These are phyloP conservation scores for Poeciliopsis turrubarensis DNA, from an alignment of 2,113 vertebrate genomes.

Conservation along the genomic window DNA sequence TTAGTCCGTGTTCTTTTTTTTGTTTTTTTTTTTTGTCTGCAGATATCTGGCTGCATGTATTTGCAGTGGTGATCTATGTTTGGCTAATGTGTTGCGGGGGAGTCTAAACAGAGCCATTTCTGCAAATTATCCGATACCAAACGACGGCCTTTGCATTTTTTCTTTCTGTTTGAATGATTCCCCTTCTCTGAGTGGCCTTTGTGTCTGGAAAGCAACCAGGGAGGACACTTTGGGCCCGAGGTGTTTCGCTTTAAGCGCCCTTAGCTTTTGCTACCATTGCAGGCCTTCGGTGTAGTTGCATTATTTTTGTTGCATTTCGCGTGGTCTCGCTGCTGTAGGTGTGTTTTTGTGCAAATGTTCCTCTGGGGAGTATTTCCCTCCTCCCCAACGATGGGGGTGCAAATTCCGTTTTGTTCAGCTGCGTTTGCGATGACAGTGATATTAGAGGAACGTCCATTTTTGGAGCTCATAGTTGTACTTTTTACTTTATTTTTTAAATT, in stretches of 20 bases:
- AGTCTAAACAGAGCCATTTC: conserved; percentile 18
- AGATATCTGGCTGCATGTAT: neutral
- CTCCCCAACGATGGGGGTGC: conserved; percentile 30
- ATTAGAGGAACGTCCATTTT: neutral
- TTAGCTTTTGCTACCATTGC: conserved; percentile 19
- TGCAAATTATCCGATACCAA: neutral
- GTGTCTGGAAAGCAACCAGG: neutral
- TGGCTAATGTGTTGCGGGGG: conserved; percentile 28
- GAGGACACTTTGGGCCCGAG: neutral
- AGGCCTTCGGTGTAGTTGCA: conserved; percentile 34
- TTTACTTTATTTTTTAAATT: neutral
- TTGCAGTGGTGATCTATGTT: conserved; percentile 39
- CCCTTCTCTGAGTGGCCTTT: neutral
- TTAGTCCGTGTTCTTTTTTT: neutral
- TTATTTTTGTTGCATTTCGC: conserved; percentile 16
- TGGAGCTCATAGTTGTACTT: neutral
- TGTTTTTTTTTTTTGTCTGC: neutral
- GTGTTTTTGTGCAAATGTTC: neutral
- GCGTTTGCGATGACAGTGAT: conserved; percentile 39
- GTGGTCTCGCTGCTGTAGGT: neutral
- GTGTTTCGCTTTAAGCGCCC: conserved; percentile 3
- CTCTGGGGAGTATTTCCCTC: neutral
- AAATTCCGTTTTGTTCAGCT: neutral
- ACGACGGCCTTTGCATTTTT: neutral
- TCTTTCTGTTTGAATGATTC: neutral